A percentile compares a stretch with the other conserved stretches of the same genome.
These are phyloP conservation scores for Lamprologus callipterus DNA, from an alignment of 2,113 vertebrate species.

Conservation along the genomic window DNA sequence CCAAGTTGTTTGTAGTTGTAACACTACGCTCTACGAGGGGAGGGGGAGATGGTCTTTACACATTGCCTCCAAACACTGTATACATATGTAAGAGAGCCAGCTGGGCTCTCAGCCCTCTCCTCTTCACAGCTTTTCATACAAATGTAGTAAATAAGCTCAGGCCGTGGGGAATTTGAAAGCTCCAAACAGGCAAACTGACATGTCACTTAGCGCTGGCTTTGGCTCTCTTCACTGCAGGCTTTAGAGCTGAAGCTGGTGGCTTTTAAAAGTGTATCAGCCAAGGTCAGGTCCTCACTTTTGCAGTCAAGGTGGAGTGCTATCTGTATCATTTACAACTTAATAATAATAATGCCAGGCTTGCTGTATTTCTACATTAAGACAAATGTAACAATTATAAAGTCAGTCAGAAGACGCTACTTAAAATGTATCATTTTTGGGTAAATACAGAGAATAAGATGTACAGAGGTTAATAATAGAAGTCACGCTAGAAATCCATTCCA, in stretches of 20 bases:
- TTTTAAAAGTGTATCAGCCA: slow-evolving; percentile 9
- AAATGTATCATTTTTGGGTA: background rate
- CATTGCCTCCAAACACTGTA: slow-evolving; percentile 56
- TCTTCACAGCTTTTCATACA: slow-evolving; percentile 66
- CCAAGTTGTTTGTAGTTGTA: slow-evolving; percentile 55
- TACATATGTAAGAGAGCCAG: slow-evolving; percentile 69
- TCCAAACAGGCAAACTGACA: slow-evolving; percentile 61
- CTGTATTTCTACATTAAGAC: background rate
- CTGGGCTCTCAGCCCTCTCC: slow-evolving; percentile 45
- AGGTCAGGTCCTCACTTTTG: background rate
- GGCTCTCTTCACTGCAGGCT: slow-evolving; percentile 52
- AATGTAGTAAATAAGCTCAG: slow-evolving; percentile 72
- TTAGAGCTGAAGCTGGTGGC: slow-evolving; percentile 35
- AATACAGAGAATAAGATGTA: slow-evolving; percentile 1
- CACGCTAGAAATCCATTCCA: background rate
- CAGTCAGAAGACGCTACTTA: background rate
- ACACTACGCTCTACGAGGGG: background rate
- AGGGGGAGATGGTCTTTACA: slow-evolving; percentile 37
- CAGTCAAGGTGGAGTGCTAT: slow-evolving; percentile 48
- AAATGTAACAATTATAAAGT: background rate
- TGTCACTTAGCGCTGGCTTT: slow-evolving; percentile 70
- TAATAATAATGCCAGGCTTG: background rate
- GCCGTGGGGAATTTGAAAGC: slow-evolving; percentile 61
- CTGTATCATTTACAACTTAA: slow-evolving; percentile 21
- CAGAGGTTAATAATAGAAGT: slow-evolving; percentile 27